phyloP scores from a whole-genome alignment of 1,140 invertebrate species.

The Hirudo medicinalis region DNA sequence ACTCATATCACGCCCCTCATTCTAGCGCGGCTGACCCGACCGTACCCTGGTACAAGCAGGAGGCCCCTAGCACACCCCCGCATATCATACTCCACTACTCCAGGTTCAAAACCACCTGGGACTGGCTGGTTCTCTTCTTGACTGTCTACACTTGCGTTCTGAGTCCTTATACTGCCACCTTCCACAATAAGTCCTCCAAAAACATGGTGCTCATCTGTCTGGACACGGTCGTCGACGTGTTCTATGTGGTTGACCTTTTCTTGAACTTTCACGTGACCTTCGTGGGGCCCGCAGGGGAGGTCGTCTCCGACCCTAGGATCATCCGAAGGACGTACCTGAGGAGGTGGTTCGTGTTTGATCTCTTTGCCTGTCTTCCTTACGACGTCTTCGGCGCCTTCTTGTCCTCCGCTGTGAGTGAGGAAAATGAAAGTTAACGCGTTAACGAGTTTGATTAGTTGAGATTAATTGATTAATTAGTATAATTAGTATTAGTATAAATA shows the following conservation, averaged over 20 bases:
- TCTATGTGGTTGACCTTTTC: constrained; percentile 99
- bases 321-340: constrained; percentile 94
- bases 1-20: no score
- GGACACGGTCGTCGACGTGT: constrained; percentile 90
- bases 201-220: constrained; percentile 85
- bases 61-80: constrained; percentile 97
- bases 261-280: constrained; percentile 99
- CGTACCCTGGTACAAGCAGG: constrained; percentile 96
- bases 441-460: neutral
- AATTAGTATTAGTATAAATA: no score
- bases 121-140: constrained; percentile 83
- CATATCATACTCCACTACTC: constrained; percentile 98
- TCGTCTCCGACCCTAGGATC: constrained; percentile 89
- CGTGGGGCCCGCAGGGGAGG: constrained; percentile 64
- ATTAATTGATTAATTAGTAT: no score
- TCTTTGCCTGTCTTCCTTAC: constrained; percentile 95
- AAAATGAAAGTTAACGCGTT: neutral
- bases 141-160: constrained; percentile 76
- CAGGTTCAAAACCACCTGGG: constrained; percentile 92
- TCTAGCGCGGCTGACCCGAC: constrained; percentile 78
- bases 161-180: constrained; percentile 91
- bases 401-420: neutral
- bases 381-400: constrained; percentile 88
- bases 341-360: constrained; percentile 98
- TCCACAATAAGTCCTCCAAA: constrained; percentile 98